Percentiles rank a stretch among this genome's conserved stretches.
Conservation (phyloP, 2,113 vertebrate species). For the Nansenia antarctica region DNA sequence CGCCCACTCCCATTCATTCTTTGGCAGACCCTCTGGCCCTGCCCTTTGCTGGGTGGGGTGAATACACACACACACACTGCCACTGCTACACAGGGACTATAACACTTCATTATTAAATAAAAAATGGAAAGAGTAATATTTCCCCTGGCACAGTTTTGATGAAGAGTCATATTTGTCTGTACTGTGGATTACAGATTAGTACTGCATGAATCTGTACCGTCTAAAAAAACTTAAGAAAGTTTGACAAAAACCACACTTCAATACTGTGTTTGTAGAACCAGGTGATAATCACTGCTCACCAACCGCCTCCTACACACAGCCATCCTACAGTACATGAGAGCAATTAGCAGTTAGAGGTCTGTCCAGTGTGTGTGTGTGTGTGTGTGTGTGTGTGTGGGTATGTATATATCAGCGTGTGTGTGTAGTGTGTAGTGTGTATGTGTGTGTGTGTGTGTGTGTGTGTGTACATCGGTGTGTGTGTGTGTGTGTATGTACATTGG, state of each 20-base stretch:
- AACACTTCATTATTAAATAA: slow-evolving; percentile 15
- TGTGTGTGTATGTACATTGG: neutral
- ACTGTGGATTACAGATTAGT: neutral
- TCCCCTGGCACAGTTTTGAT: slow-evolving; percentile 8
- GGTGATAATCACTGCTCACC: neutral
- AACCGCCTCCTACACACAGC: neutral
- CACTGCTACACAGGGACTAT: neutral
- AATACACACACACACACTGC: neutral
- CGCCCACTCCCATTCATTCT: too few species aligned
- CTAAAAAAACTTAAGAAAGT: neutral
- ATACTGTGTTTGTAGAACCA: neutral
- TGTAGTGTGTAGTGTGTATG: neutral
- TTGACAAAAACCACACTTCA: neutral
- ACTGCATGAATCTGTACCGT: neutral
- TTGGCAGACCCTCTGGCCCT: slow-evolving; percentile 21
- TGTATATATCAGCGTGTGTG: neutral
- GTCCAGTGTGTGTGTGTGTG: neutral
- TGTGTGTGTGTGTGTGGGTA: neutral
- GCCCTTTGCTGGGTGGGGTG: neutral
- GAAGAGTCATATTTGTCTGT: neutral
- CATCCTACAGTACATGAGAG: neutral
- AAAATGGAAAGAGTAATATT: slow-evolving; percentile 22
- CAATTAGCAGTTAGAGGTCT: neutral
- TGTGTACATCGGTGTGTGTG: neutral
- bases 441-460: neutral